phyloP scores from a whole-genome alignment of 2,888 invertebrate genomes.

The Eupithecia insigniata region DNA sequence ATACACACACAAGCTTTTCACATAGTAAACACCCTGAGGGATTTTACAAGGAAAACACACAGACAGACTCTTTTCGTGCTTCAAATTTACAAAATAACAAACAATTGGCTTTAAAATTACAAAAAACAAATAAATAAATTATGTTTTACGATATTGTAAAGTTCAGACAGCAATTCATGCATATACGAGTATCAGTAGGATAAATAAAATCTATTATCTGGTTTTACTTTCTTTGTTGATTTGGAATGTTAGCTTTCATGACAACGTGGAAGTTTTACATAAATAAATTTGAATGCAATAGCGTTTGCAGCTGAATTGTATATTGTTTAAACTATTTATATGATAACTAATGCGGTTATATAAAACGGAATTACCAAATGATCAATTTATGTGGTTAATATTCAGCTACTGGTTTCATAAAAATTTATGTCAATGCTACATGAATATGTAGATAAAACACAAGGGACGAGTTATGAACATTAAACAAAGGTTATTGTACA shows the following conservation, averaged over 20 bases:
- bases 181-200: background rate
- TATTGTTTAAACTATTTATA: background rate
- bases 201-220: background rate
- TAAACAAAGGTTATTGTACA: slow-evolving; percentile 45
- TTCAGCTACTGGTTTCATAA: background rate
- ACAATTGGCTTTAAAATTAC: too few species aligned
- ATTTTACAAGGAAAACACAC: too few species aligned
- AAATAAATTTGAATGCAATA: background rate
- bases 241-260: background rate
- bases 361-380: background rate
- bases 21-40: too few species aligned
- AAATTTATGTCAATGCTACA: background rate
- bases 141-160: background rate
- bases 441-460: background rate
- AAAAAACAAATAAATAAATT: too few species aligned
- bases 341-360: background rate
- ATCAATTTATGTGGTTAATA: background rate
- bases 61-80: too few species aligned
- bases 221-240: background rate
- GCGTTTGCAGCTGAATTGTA: background rate
- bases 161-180: background rate
- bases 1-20: too few species aligned
- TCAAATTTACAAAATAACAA: too few species aligned
- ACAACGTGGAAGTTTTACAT: background rate
- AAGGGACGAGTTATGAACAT: slow-evolving; percentile 1